A percentile compares a stretch with the other conserved stretches of the same genome.
Evolutionary conservation across 2,888 invertebrate genomes (phyloP).

Genomic region (Perithous albicinctus): DNA sequence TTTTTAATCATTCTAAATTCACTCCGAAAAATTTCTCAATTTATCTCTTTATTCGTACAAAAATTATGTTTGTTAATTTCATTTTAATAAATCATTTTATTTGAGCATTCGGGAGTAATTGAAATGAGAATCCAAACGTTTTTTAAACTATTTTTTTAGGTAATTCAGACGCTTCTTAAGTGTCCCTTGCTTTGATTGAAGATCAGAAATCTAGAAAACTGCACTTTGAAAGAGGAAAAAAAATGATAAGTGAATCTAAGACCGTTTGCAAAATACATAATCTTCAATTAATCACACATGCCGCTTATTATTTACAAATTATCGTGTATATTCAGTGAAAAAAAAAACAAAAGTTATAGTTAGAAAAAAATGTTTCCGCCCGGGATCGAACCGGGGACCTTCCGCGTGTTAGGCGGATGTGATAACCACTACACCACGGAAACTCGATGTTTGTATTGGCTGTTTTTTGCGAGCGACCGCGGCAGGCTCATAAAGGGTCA

Average conservation of each 20-base stretch:
- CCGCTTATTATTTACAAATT: background rate
- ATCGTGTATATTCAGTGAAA: background rate
- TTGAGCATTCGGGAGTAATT: background rate
- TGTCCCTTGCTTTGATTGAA: background rate
- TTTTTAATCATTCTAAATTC: background rate
- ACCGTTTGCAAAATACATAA: background rate
- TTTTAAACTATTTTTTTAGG: background rate
- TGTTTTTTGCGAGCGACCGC: background rate
- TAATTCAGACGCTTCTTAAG: background rate
- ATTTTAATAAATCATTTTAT: too few species aligned
- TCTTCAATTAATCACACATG: background rate
- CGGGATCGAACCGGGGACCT: conserved; percentile 96
- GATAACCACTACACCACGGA: conserved; percentile 96
- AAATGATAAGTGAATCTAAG: background rate
- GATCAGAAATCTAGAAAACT: background rate
- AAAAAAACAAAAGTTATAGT: background rate
- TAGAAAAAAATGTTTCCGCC: conserved; percentile 89
- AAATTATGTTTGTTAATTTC: too few species aligned
- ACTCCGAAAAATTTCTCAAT: background rate
- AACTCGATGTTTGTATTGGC: conserved; percentile 83
- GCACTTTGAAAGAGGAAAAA: background rate
- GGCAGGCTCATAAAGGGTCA: background rate
- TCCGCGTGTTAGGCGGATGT: conserved; percentile 97
- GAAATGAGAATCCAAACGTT: background rate
- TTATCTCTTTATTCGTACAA: too few species aligned